phyloP scores from a whole-genome alignment of 1,140 invertebrate species.

The Apolygus lucorum region DNA sequence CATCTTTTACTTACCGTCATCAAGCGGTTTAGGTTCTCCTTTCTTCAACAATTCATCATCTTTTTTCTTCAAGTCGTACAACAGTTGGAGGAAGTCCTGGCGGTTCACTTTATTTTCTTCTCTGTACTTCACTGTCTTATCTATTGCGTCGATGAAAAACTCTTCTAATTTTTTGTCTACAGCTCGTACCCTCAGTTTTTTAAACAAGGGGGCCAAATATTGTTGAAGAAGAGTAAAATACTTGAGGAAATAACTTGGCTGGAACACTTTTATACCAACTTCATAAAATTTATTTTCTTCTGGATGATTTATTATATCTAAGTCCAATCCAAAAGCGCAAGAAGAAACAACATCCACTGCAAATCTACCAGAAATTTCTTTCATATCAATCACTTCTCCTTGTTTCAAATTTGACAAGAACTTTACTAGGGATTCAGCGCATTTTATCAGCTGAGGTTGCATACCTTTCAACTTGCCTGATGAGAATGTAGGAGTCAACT shows the following conservation, averaged over 20 bases:
- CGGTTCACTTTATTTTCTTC: slow-evolving; percentile 42
- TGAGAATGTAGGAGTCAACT: slow-evolving; percentile 51
- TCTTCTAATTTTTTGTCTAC: background rate
- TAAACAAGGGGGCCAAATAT: background rate
- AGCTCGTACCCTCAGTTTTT: background rate
- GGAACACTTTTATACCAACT: slow-evolving; percentile 39
- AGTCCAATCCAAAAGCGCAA: slow-evolving; percentile 49
- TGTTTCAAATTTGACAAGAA: slow-evolving; percentile 32
- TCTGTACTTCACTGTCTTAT: slow-evolving; percentile 45
- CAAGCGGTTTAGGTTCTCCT: background rate
- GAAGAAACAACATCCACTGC: slow-evolving; percentile 48
- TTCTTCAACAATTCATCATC: slow-evolving; percentile 6
- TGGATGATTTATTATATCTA: slow-evolving; percentile 44
- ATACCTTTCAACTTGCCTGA: slow-evolving; percentile 50
- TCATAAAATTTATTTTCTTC: slow-evolving; percentile 42
- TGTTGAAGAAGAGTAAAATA: background rate
- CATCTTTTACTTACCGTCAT: background rate
- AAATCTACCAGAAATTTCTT: slow-evolving; percentile 43
- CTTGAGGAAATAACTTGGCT: slow-evolving; percentile 37
- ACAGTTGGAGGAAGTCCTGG: slow-evolving; percentile 47
- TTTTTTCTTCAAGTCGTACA: slow-evolving; percentile 43
- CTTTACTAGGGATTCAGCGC: slow-evolving; percentile 38
- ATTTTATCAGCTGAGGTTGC: slow-evolving; percentile 42
- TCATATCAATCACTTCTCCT: slow-evolving; percentile 40
- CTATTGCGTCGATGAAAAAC: slow-evolving; percentile 44